Evolutionary conservation across 1,140 invertebrate genomes (phyloP), one percentile per base, ranked within the genome.

Genomic region (Trichoplusia ni): DNA sequence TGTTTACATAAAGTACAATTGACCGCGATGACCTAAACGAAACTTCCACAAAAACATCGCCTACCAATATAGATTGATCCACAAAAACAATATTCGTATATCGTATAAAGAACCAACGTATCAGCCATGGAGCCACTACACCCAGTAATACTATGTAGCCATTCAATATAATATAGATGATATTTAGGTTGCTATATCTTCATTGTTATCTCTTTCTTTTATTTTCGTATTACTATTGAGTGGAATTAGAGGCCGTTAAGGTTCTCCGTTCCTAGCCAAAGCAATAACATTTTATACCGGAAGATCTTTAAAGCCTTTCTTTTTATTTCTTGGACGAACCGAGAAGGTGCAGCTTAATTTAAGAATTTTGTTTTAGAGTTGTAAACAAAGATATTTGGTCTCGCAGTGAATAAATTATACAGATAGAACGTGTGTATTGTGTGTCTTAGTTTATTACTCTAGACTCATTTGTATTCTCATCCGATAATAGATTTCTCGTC

Each of bases 271-370:
- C 18, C 47, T 35, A 51, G 47, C 47, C 47, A 51, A 51, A 51
- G 47, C 47, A 51, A 51, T 51, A 21, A 51, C 47, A 51, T 51
- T 49, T 49, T 49, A 49, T 49, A 49, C 29, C 46, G 25, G 13
- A 13, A 49, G 46, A 51, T 51, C 27, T 51, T 51, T 51, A 21
- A 51, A 51, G 35, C 16, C 47, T 9, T 49, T 47, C 21, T 16
- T 35, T 51, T 35, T 51, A 21, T 33, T 51, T 49, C 46, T 49
- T 49, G 25, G 29, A 49, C 18, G 25, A 49, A 29, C 46, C 8
- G 13, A 27, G 29, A 25, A 27, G 23, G 44, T 47, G 9, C n/a
- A 46, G 11, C 27, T 4, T 27, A 18, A 49, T 27, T 49, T 8
- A 29, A 16, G 16, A 6, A 40, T 8, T 29, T 29, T 49, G 29